Base-by-base conservation (phyloP, 2,888 invertebrate species). In the Lissocephala sabroskyi region DNA sequence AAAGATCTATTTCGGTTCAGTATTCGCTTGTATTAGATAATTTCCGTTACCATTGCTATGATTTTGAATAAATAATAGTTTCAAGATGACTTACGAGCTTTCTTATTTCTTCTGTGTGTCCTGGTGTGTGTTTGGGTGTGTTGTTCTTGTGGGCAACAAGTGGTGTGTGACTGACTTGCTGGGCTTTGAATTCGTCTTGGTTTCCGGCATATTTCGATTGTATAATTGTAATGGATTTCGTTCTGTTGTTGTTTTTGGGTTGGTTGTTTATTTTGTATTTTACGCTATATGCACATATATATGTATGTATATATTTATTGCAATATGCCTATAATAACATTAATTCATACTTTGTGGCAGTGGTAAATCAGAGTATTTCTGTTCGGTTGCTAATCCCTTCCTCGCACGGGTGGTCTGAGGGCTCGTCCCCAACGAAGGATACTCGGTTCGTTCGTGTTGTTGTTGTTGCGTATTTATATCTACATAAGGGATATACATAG, bases 1-100 rank as follows among this genome's bases (percentile, higher is more conserved):
- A 84, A 84, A 84, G 84, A 84, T 84, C 84, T 82, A 82, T 83
- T 70, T 67, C 56, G 74, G 62, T 62, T 63, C 64, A 66, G 62
- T 73, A 76, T 77, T 70, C 65, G 55, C 58, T 50, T 58, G 65
- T 65, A 50, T 60, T 46, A 65, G 60, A 57, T 64, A 67, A n/a
- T n/a, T n/a, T n/a, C 14, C 23, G 32, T 64, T 63, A 44, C 55
- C 61, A 35, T 54, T 50, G 26, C 61, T 56, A 75, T 74, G 60
- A 65, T 62, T 73, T 52, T 61, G 64, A 74, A 63, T 79, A 67
- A 73, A 68, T 66, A 62, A 71, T 76, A 74, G 65, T 54, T 62
- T 54, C 63, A 59, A 56, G 55, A 62, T 79, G 59, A 54, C 73
- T 74, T 65, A 59, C 59, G 56, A 59, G 59, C 57, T 61, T 49